Conservation (phyloP, 2,113 vertebrate species). For the Eolophus roseicapilla region DNA sequence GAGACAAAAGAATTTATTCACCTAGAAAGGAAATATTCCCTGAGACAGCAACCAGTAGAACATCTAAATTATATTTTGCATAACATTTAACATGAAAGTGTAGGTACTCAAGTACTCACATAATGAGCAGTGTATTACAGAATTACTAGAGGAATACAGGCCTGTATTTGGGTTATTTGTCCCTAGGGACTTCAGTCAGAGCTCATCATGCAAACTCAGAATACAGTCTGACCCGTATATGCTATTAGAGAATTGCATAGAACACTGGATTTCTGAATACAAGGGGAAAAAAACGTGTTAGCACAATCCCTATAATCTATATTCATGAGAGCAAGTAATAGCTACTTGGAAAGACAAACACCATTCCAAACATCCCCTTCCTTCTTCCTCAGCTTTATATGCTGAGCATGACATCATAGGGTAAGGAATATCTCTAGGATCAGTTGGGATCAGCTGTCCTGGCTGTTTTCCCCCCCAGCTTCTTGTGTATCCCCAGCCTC, state of each 20-base stretch:
- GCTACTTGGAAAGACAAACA: not conserved
- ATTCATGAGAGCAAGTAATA: not conserved
- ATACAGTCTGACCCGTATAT: not conserved
- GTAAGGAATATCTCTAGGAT: not conserved
- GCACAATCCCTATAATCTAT: not conserved
- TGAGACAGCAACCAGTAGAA: not conserved
- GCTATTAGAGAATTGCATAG: not conserved
- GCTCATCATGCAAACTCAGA: not conserved
- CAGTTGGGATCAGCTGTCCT: not conserved
- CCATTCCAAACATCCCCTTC: not conserved
- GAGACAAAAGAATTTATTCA: not conserved
- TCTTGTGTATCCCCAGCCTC: not conserved
- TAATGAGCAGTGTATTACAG: not conserved
- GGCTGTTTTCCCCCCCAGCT: not conserved
- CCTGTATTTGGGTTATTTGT: constrained; percentile 1
- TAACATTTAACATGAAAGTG: not conserved
- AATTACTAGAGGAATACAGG: not conserved
- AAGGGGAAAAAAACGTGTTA: not conserved
- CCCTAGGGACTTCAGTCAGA: not conserved
- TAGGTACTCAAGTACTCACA: not conserved
- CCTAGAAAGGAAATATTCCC: not conserved
- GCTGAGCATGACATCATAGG: fast-evolving
- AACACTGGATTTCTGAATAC: not conserved
- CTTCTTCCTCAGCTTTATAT: not conserved
- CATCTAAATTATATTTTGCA: not conserved